Percentiles rank a stretch among this genome's conserved stretches.
phyloP scores from a whole-genome alignment of 2,113 vertebrate species.

The Myiozetetes cayanensis region DNA sequence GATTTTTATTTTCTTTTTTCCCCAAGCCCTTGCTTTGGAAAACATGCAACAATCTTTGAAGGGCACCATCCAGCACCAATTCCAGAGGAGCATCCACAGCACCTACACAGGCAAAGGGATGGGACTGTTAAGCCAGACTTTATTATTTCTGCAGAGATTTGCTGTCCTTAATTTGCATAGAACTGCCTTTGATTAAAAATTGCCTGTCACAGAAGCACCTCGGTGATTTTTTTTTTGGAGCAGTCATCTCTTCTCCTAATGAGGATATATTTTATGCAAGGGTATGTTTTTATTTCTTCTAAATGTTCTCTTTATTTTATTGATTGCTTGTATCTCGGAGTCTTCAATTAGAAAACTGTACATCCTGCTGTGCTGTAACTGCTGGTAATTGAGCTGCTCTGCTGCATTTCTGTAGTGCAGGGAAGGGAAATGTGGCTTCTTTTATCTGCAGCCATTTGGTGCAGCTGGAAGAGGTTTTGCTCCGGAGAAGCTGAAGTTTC shows the following conservation, averaged over 20 bases:
- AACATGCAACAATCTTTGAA: background rate
- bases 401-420: background rate
- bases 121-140: background rate
- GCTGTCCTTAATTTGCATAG: conserved; percentile 2
- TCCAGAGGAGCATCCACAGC: background rate
- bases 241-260: background rate
- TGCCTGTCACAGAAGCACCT: background rate
- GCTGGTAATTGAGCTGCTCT: background rate
- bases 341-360: background rate
- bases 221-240: background rate
- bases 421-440: background rate
- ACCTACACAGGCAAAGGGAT: background rate
- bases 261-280: background rate
- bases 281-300: background rate
- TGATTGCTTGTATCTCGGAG: background rate
- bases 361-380: background rate
- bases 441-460: background rate
- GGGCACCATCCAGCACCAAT: background rate
- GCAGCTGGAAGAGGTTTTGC: background rate
- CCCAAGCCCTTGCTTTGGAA: background rate
- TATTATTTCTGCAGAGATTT: background rate
- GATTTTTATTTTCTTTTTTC: background rate
- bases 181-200: conserved; percentile 28
- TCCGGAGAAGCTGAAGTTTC: background rate
- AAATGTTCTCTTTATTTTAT: background rate